Conservation (phyloP, 2,888 invertebrate genomes). For the Drosophila stalkeri region DNA sequence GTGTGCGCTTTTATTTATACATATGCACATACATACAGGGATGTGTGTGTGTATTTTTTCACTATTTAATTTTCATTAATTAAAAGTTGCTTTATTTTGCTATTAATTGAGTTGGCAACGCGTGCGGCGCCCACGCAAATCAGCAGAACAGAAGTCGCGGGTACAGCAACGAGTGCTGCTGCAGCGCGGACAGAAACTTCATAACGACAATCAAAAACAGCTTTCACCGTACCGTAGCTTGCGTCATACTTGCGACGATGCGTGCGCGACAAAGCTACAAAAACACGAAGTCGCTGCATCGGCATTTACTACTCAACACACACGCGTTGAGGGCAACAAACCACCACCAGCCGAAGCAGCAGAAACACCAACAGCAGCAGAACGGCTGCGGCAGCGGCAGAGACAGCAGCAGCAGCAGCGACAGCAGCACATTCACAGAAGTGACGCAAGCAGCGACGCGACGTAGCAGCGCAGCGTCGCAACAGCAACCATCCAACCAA, state of each 20-base stretch:
- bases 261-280: constrained; percentile 69
- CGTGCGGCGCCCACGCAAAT: constrained; percentile 74
- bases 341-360: constrained; percentile 42
- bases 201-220: constrained; percentile 57
- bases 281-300: constrained; percentile 57
- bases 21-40: background rate
- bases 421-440: constrained; percentile 12
- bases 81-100: constrained; percentile 56
- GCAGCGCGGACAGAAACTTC: constrained; percentile 40
- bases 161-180: constrained; percentile 27
- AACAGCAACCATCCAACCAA: constrained; percentile 37
- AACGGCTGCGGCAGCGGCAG: constrained; percentile 21
- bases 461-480: constrained; percentile 13
- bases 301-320: constrained; percentile 55
- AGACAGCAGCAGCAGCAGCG: constrained; percentile 7
- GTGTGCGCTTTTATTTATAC: constrained; percentile 26
- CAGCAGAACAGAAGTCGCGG: constrained; percentile 20
- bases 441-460: constrained; percentile 3
- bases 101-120: constrained; percentile 78
- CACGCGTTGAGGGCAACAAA: constrained; percentile 60
- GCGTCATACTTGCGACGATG: constrained; percentile 65
- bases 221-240: constrained; percentile 73
- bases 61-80: constrained; percentile 72
- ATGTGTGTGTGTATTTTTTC: constrained; percentile 30
- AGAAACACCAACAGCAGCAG: background rate